Conservation (phyloP, 2,888 invertebrate species). For the Hydriomena furcata region DNA sequence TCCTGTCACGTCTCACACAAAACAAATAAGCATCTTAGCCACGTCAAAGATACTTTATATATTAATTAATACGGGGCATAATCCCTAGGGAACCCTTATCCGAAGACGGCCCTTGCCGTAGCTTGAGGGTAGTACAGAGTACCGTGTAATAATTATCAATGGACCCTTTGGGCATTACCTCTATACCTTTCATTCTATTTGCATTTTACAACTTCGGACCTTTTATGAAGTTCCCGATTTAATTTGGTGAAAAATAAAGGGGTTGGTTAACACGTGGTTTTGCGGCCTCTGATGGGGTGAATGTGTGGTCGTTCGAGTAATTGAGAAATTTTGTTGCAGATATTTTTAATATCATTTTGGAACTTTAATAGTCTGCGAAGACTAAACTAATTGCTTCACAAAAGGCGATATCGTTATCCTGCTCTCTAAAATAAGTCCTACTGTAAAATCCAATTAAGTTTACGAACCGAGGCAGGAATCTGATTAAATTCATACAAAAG, state of each 20-base stretch:
- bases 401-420: constrained; percentile 1
- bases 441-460: constrained; percentile 68
- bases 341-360: too few relatives aligned
- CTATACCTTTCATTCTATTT: constrained; percentile 55
- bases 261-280: constrained; percentile 43
- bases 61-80: constrained; percentile 68
- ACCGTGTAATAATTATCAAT: constrained; percentile 81
- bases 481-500: constrained; percentile 77
- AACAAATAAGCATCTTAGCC: constrained; percentile 57
- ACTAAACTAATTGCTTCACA: constrained; percentile 3
- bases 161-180: constrained; percentile 64
- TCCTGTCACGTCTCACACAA: constrained; percentile 32
- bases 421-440: constrained; percentile 27
- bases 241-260: constrained; percentile 54
- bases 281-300: constrained; percentile 27
- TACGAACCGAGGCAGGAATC: constrained; percentile 56
- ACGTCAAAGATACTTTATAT: constrained; percentile 58
- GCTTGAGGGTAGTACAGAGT: constrained; percentile 32
- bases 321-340: constrained; percentile 18
- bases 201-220: constrained; percentile 63
- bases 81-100: constrained; percentile 61
- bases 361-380: neutral
- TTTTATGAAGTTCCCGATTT: constrained; percentile 53
- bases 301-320: constrained; percentile 22
- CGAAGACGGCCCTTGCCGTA: constrained; percentile 47